Evolutionary conservation across 2,888 invertebrate species (phyloP).

Genomic region (Pherbina coryleti): DNA sequence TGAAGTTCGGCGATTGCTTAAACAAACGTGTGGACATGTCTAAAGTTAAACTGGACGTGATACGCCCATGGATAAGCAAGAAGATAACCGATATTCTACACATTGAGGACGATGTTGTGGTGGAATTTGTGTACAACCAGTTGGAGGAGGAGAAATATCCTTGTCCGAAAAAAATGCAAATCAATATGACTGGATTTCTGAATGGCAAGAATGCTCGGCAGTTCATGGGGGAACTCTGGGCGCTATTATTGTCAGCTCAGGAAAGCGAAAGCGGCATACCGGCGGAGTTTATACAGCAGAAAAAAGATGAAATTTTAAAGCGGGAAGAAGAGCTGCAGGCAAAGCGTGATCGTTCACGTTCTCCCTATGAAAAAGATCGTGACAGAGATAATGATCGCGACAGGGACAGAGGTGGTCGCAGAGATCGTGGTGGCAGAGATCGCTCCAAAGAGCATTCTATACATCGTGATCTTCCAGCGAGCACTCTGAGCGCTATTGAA

Average conservation of each 20-base stretch:
- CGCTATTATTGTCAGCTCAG: slow-evolving; percentile 92
- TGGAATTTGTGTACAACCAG: slow-evolving; percentile 99
- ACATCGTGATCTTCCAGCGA: slow-evolving; percentile 49
- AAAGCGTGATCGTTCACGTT: slow-evolving; percentile 64
- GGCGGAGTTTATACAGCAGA: slow-evolving; percentile 92
- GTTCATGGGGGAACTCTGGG: slow-evolving; percentile 99
- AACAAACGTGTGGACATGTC: slow-evolving; percentile 98
- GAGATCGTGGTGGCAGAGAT: slow-evolving; percentile 51
- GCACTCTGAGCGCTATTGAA: slow-evolving; percentile 53
- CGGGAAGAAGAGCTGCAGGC: slow-evolving; percentile 71
- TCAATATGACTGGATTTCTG: slow-evolving; percentile 98
- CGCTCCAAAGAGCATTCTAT: slow-evolving; percentile 50
- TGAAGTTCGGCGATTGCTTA: slow-evolving; percentile 97
- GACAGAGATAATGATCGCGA: slow-evolving; percentile 61
- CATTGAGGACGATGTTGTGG: slow-evolving; percentile 98
- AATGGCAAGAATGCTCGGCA: slow-evolving; percentile 97
- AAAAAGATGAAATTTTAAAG: slow-evolving; percentile 95
- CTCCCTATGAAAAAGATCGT: slow-evolving; percentile 57
- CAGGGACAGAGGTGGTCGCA: slow-evolving; percentile 54
- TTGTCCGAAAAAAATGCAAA: slow-evolving; percentile 99
- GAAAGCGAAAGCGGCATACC: slow-evolving; percentile 97
- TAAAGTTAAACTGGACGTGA: slow-evolving; percentile 96
- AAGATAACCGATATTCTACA: slow-evolving; percentile 96
- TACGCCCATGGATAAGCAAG: slow-evolving; percentile 99
- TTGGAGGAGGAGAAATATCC: slow-evolving; percentile 94